phyloP scores from a whole-genome alignment of 2,797 vertebrate species.

The Halcyon badia region DNA sequence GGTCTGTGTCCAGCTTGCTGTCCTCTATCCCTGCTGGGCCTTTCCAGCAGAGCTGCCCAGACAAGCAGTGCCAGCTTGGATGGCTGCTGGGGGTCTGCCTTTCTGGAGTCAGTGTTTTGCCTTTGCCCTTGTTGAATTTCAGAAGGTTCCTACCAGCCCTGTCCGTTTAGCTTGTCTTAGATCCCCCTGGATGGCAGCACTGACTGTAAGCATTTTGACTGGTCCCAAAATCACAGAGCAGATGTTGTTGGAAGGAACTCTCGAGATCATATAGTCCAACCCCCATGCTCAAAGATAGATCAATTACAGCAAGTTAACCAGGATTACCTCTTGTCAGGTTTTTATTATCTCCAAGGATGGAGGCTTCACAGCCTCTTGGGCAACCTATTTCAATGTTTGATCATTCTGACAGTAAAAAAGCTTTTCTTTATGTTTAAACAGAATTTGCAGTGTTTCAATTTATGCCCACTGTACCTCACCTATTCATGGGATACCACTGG shows the following conservation, averaged over 20 bases:
- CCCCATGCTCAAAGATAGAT: background rate
- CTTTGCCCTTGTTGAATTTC: background rate
- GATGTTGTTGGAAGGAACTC: background rate
- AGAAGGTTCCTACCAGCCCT: background rate
- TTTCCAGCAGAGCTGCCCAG: background rate
- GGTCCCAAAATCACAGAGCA: background rate
- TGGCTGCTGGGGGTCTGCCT: rapidly evolving
- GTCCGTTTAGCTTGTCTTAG: background rate
- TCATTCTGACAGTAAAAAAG: background rate
- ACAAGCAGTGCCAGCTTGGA: background rate
- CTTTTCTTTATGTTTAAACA: background rate
- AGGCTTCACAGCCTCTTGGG: background rate
- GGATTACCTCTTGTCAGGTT: background rate
- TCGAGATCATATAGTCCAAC: background rate
- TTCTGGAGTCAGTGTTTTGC: rapidly evolving
- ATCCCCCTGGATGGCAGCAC: background rate
- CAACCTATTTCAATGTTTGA: background rate
- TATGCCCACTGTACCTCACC: background rate
- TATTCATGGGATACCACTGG: background rate
- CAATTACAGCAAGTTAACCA: background rate
- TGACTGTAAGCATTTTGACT: background rate
- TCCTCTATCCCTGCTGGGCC: background rate
- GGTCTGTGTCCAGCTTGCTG: background rate
- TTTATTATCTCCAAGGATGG: background rate
- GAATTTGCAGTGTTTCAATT: background rate